phyloP scores from a whole-genome alignment of 2,797 vertebrate genomes.

The Alcedo quadribrachys region DNA sequence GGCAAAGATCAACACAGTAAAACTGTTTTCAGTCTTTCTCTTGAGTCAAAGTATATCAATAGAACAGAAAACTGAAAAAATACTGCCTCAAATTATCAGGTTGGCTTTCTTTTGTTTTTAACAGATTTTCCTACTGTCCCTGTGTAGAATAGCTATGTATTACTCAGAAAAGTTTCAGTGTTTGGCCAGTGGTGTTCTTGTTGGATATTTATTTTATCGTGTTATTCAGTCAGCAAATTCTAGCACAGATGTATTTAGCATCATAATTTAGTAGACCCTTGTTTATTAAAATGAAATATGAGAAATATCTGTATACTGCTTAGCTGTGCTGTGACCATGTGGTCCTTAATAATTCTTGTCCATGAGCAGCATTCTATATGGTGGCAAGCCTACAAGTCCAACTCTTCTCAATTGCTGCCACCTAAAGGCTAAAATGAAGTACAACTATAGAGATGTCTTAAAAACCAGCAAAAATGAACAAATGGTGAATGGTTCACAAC shows the following conservation, averaged over 20 bases:
- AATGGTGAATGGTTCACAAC: not conserved
- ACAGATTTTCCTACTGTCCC: not conserved
- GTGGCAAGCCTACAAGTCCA: not conserved
- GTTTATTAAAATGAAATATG: not conserved
- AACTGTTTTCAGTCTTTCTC: not conserved
- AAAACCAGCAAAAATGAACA: not conserved
- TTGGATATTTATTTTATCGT: not conserved
- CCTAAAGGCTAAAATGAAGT: constrained; percentile 63
- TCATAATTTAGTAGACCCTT: not conserved
- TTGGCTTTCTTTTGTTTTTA: not conserved
- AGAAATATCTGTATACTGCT: not conserved
- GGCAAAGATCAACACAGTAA: not conserved
- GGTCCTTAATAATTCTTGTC: not conserved
- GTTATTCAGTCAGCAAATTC: not conserved
- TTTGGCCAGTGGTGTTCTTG: not conserved
- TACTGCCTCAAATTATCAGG: not conserved
- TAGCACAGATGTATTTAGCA: not conserved
- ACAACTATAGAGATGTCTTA: not conserved
- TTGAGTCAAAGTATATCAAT: not conserved
- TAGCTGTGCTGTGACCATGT: not conserved
- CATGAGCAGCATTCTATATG: not conserved
- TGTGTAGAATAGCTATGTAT: fast-evolving
- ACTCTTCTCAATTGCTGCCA: constrained; percentile 79
- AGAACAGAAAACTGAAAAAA: not conserved
- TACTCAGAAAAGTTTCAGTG: not conserved